phyloP scores from a whole-genome alignment of 2,888 invertebrate genomes.

The Oxycera nigricornis region DNA sequence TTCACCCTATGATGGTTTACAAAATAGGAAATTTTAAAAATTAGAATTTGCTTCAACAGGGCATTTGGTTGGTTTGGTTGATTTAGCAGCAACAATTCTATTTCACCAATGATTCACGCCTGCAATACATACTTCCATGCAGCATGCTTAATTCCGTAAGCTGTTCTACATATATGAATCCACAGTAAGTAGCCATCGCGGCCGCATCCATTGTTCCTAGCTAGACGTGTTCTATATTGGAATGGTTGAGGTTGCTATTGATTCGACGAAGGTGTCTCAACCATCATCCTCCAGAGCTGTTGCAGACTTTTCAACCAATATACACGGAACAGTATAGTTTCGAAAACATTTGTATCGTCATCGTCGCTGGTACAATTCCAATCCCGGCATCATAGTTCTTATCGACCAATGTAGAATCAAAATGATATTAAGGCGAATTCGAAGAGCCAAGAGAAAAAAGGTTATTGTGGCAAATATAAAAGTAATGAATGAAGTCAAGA shows the following conservation, averaged over 20 bases:
- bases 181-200: constrained; percentile 3
- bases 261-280: constrained; percentile 32
- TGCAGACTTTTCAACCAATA: constrained; percentile 9
- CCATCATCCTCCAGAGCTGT: no score
- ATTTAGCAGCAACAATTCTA: no score
- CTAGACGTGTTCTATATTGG: not conserved
- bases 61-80: no score
- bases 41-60: no score
- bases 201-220: no score
- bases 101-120: no score
- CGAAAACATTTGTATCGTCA: constrained; percentile 24
- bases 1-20: no score
- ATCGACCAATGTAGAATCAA: not conserved
- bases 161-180: no score
- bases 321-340: constrained; percentile 14
- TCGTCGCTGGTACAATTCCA: not conserved
- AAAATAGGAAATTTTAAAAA: no score
- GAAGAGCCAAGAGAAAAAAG: constrained; percentile 12
- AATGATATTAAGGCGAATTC: not conserved
- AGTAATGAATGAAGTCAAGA: constrained; percentile 41
- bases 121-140: no score
- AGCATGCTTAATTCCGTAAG: no score
- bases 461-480: constrained; percentile 38
- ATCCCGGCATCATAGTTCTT: not conserved
- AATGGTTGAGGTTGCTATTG: constrained; percentile 44